A percentile compares a stretch with the other conserved stretches of the same genome.
Conservation (phyloP, 2,113 vertebrate genomes). For the Chlorocebus sabaeus region DNA sequence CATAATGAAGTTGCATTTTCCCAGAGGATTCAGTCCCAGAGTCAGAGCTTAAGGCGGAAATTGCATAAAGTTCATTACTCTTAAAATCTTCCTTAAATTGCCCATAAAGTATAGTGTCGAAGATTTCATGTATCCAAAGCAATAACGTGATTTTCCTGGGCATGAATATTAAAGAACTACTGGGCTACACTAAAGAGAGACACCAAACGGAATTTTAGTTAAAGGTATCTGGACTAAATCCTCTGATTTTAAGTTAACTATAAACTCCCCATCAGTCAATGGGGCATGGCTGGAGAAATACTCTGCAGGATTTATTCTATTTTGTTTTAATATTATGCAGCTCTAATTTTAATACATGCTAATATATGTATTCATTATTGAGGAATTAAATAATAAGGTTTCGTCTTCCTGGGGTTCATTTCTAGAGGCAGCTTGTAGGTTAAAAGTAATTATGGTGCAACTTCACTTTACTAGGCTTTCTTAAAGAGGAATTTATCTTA, state of each 20-base stretch:
- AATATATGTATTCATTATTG: background rate
- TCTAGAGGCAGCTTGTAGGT: background rate
- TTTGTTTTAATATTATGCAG: background rate
- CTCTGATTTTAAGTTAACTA: background rate
- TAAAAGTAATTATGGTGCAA: background rate
- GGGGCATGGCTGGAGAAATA: background rate
- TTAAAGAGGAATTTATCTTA: accelerated
- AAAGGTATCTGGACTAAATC: accelerated
- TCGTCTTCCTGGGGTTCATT: background rate
- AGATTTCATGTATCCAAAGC: background rate
- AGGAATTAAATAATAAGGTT: background rate
- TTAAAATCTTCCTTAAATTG: background rate
- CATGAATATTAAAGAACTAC: background rate
- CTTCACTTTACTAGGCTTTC: background rate
- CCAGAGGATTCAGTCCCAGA: background rate
- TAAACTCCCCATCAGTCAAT: background rate
- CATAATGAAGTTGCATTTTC: background rate
- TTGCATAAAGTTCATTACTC: background rate
- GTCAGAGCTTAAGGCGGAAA: background rate
- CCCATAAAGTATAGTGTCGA: background rate
- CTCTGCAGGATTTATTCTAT: background rate
- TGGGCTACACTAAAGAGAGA: background rate
- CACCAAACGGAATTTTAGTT: background rate
- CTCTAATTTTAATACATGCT: background rate
- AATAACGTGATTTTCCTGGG: background rate